Evolutionary conservation across 2,113 vertebrate genomes (phyloP).

Genomic region (Cathartes aura): DNA sequence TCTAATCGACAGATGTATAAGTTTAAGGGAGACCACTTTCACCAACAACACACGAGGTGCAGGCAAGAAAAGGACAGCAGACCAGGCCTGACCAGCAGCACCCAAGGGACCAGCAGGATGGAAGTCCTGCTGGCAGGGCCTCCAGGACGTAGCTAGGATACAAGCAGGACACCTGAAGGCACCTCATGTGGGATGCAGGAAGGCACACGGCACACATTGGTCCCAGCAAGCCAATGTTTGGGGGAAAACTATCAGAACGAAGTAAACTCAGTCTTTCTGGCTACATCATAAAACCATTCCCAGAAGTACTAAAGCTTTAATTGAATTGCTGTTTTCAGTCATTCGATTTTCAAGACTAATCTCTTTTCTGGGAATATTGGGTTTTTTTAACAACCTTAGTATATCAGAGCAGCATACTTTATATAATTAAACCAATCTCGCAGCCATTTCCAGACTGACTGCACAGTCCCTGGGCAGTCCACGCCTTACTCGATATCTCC

Average conservation of each 20-base stretch:
- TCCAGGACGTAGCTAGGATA: background rate
- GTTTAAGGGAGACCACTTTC: background rate
- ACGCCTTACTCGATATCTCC: background rate
- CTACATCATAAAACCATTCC: background rate
- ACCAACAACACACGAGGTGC: fast-evolving
- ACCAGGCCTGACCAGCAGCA: background rate
- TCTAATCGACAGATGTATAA: background rate
- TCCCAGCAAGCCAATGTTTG: background rate
- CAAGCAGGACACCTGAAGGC: background rate
- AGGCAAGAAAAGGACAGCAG: background rate
- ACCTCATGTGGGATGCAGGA: background rate
- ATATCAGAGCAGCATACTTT: background rate
- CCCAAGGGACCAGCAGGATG: background rate
- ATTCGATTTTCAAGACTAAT: background rate
- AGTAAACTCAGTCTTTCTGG: background rate
- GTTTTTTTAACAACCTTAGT: background rate
- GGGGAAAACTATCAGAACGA: background rate
- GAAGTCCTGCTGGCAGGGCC: background rate
- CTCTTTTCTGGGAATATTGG: background rate
- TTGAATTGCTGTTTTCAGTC: background rate
- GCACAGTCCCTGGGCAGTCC: background rate
- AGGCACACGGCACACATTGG: fast-evolving
- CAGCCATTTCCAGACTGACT: background rate
- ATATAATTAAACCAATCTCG: background rate
- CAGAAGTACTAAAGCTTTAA: constrained; percentile 28